Percentiles rank a stretch among this genome's conserved stretches.
These are phyloP conservation scores for Melanotaenia pygmaea DNA, from an alignment of 2,797 vertebrate genomes.

Conservation along the genomic window DNA sequence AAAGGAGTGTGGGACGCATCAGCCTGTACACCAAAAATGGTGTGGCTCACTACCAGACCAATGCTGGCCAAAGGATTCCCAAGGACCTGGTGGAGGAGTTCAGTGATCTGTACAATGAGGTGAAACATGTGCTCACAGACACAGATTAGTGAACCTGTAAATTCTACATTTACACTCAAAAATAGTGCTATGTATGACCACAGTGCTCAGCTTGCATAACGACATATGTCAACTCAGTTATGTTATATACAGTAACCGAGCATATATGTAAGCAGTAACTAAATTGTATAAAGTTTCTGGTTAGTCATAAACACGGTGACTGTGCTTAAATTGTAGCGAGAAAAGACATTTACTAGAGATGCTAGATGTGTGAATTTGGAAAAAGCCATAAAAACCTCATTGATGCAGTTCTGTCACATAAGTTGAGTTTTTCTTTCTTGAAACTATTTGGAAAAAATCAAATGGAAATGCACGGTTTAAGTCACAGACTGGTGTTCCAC, in stretches of 20 bases:
- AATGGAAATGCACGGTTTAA: too few species aligned
- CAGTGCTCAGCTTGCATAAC: conserved; percentile 5
- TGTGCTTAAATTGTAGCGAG: neutral
- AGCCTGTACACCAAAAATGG: conserved; percentile 97
- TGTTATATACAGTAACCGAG: too few species aligned
- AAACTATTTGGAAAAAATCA: too few species aligned
- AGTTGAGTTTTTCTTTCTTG: neutral
- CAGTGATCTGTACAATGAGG: conserved; percentile 99
- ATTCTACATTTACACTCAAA: neutral
- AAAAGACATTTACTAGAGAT: conserved; percentile 1
- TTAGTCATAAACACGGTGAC: neutral
- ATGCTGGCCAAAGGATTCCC: conserved; percentile 91
- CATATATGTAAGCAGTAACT: neutral
- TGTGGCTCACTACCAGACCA: conserved; percentile 97
- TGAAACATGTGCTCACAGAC: conserved; percentile 48
- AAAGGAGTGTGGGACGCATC: conserved; percentile 95
- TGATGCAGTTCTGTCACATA: neutral
- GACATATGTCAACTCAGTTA: neutral
- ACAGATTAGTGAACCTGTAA: neutral
- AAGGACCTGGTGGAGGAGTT: conserved; percentile 99
- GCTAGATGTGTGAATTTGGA: neutral
- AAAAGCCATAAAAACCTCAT: too few species aligned
- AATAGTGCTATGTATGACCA: conserved; percentile 3
- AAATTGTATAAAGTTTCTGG: conserved; percentile 6
- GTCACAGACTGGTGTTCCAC: neutral